Base-by-base conservation (phyloP, 1,140 invertebrate species). In the Sipha flava region DNA sequence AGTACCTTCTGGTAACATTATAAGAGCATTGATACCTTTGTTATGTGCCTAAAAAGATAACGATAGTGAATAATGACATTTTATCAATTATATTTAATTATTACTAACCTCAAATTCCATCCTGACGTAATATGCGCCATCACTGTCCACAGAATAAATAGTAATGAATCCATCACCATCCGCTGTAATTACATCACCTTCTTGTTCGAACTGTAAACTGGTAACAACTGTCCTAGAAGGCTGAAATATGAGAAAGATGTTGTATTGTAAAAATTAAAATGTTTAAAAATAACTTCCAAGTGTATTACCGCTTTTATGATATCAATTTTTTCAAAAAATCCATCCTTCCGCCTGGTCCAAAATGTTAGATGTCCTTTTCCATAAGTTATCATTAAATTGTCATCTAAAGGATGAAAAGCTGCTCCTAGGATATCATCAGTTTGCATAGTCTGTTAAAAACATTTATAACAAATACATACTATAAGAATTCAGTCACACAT, bases 121-220 rank as follows among this genome's bases (percentile, higher is more conserved):
- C 81, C 92, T 88, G 1, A 94, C 92, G 83, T 94, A 94, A 84
- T 95, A 95, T 0, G 93, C 93, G 0, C 93, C 93, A 81, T 95
- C 93, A 18, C 92, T 92, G 82, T 95, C 93, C 3, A 95, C 93
- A 43, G 92, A 94, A 86, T 97, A 98, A 77, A 97, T 90, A 9
- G 95, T 96, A 75, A 98, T 95, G 83, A 95, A 96, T 1, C 96
- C 96, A 86, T 96, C 94, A 73, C 93, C 94, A 84, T 98, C 96
- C 3, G 95, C 96, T 0, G 95, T 95, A 7, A 98, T 92, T 0
- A 98, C 92, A 84, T 97, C 94, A 6, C 96, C 96, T 85, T 96
- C 94, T 85, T 94, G 92, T 84, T 96, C 92, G 85, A 98, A 98
- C 82, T 96, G 94, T 31, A 98, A 87, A 81, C 94, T 91, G 1